Evolutionary conservation across 2,888 invertebrate species (phyloP).

Genomic region (Pachliopta kotzebuea): DNA sequence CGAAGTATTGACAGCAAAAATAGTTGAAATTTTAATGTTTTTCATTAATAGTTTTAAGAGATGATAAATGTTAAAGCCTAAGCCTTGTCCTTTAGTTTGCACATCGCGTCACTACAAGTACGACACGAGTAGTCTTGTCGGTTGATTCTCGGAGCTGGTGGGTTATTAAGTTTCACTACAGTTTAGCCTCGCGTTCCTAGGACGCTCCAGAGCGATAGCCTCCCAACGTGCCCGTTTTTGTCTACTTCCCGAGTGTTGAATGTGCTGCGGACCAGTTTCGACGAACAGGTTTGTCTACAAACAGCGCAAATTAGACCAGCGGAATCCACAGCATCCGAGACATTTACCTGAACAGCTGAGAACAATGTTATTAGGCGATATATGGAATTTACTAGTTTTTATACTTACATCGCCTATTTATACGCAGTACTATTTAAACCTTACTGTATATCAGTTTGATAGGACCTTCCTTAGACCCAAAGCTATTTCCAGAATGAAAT

Average conservation of each 20-base stretch:
- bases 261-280: constrained; percentile 11
- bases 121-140: constrained; percentile 30
- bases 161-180: constrained; percentile 65
- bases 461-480: no score
- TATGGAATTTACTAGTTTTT: constrained; percentile 1
- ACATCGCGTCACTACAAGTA: not conserved
- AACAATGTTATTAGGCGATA: not conserved
- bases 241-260: constrained; percentile 27
- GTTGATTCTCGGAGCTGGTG: constrained; percentile 47
- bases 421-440: not conserved
- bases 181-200: constrained; percentile 55
- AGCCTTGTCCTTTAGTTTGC: constrained; percentile 10
- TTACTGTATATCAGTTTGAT: not conserved
- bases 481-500: no score
- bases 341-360: not conserved
- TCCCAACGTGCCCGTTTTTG: constrained; percentile 23
- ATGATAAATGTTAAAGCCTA: not conserved
- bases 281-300: constrained; percentile 10
- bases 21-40: no score
- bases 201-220: constrained; percentile 31
- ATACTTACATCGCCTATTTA: not conserved
- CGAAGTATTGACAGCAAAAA: no score
- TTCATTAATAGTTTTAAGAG: no score
- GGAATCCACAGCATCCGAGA: constrained; percentile 7
- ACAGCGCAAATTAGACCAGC: constrained; percentile 5